Evolutionary conservation across 2,113 vertebrate species (phyloP), one percentile per base, ranked within the genome.

Genomic region (Zapus hudsonius): DNA sequence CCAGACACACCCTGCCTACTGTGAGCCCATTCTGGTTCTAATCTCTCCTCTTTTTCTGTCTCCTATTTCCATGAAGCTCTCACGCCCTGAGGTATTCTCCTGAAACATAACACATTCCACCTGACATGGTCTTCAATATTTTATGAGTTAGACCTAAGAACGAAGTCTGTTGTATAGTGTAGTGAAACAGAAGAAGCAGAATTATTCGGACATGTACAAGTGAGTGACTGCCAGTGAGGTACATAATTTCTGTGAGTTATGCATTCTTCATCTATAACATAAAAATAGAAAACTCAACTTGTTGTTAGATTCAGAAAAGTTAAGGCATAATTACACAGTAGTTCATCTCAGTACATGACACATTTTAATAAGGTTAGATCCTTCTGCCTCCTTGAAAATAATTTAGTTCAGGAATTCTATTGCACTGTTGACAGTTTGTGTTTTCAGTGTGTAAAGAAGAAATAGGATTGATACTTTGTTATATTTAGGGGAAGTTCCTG

Each of bases 61-160:
- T 31, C n/a, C 31, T 66, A 75, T 96, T 95, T 88, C 83, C 19
- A 78, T 66, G 83, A 19, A 81, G 69, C 67, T 16, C 63, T 59
- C 7, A 73, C 42, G 13, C 29, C 36, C 42, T 82, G 52, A 92
- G 31, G 42, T 29, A 78, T 84, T 85, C 93, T 61, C 59, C 40
- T 61, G n/a, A 92, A 86, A 90, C 38, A 19, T 9, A 93, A 66
- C 25, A 31, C 38, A 63, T 47, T 94, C 72, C n/a, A 64, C 7
- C 27, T 69, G 80, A 85, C 72, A 92, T 57, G n/a, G 13, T 55
- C 55, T 70, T 87, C 25, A 95, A 75, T 92, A 73, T 90, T 92
- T 95, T 79, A 92, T 92, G 83, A 88, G 36, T 40, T 66, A 7
- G n/a, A 82, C 76, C 27, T 87, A 73, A 19, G 94, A 88, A 57